Evolutionary conservation across 2,113 vertebrate genomes (phyloP).

Genomic region (Psilopsiagon aymara): DNA sequence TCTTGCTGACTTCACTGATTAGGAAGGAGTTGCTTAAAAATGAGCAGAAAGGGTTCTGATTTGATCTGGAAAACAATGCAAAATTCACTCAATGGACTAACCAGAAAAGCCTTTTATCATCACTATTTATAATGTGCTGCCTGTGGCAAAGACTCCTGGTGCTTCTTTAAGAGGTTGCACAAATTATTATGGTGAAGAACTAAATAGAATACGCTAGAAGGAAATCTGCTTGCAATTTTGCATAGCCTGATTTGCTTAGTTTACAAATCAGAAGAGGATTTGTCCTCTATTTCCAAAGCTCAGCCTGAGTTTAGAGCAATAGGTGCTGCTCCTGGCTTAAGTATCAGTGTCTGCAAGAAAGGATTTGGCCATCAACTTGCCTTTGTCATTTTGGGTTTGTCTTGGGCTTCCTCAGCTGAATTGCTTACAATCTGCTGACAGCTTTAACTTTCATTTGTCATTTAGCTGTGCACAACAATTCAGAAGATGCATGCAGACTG

Average conservation of each 20-base stretch:
- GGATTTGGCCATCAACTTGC: background rate
- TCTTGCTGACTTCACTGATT: background rate
- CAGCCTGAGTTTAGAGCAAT: background rate
- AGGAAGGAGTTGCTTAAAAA: background rate
- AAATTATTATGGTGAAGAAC: background rate
- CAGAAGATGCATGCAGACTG: background rate
- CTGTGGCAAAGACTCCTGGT: background rate
- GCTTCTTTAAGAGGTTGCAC: background rate
- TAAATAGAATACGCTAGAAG: background rate
- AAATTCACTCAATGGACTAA: background rate
- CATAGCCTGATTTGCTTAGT: background rate
- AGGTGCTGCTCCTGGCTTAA: background rate
- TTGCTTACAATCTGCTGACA: background rate
- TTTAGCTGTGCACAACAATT: background rate
- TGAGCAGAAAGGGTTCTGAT: background rate
- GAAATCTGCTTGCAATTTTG: background rate
- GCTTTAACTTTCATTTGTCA: background rate
- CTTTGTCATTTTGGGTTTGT: background rate
- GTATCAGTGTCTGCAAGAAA: background rate
- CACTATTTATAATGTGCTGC: background rate
- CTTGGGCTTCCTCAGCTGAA: background rate
- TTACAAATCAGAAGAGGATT: background rate
- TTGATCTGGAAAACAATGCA: background rate
- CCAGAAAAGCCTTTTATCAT: background rate
- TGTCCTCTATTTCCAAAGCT: background rate